Evolutionary conservation across 2,797 vertebrate species (phyloP).

Genomic region (Todus mexicanus): DNA sequence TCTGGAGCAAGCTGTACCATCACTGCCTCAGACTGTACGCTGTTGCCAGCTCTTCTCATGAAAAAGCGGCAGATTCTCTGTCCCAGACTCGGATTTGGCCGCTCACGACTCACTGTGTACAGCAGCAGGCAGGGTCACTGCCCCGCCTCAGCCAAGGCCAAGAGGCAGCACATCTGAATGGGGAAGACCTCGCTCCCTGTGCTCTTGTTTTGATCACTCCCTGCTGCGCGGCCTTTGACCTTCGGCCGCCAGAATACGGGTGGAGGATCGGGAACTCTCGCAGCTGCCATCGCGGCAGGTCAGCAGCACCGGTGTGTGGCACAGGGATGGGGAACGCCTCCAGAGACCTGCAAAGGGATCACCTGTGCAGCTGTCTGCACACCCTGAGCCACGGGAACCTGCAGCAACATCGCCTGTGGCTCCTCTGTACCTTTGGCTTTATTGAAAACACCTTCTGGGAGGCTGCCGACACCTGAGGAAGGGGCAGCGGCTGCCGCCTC

Average conservation of each 20-base stretch:
- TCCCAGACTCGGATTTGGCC: not conserved
- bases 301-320: not conserved
- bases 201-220: not conserved
- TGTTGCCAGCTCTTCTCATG: not conserved
- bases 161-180: not conserved
- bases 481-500: not conserved
- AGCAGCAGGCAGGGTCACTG: not conserved
- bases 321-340: not conserved
- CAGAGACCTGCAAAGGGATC: too few relatives aligned
- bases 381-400: accelerated
- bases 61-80: not conserved
- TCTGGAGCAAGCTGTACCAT: not conserved
- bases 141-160: not conserved
- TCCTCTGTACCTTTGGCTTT: not conserved
- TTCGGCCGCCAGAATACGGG: not conserved
- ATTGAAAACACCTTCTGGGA: not conserved
- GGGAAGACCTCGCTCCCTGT: not conserved
- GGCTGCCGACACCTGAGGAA: not conserved
- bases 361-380: accelerated
- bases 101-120: accelerated
- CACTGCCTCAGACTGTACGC: not conserved
- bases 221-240: not conserved
- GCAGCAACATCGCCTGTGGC: accelerated
- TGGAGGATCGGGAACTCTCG: not conserved
- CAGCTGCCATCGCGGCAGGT: not conserved